Evolutionary conservation across 2,797 vertebrate species (phyloP).

Genomic region (Gorsachius magnificus): DNA sequence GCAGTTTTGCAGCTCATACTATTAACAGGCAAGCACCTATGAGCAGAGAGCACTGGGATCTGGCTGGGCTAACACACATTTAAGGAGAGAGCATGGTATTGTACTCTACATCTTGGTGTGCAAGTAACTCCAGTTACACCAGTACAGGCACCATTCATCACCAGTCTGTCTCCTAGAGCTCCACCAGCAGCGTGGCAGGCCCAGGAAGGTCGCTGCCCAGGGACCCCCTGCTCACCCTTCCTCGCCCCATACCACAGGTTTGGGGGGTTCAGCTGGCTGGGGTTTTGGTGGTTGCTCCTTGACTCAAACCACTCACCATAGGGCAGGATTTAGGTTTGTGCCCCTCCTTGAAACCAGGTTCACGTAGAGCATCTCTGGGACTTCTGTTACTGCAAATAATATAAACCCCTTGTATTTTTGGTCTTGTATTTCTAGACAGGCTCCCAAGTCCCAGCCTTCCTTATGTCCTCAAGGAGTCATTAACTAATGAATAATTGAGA

Average conservation of each 20-base stretch:
- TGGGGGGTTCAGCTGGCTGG: neutral
- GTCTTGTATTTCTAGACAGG: neutral
- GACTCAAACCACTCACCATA: neutral
- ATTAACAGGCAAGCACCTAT: rapidly evolving
- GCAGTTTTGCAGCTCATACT: neutral
- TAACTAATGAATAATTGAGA: neutral
- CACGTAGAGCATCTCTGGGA: neutral
- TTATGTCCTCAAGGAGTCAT: neutral
- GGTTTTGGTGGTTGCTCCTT: neutral
- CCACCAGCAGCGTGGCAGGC: neutral
- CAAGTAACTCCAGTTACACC: neutral
- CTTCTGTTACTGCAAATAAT: neutral
- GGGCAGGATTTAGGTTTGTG: neutral
- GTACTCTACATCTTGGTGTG: neutral
- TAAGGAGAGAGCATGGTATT: neutral
- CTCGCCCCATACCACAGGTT: neutral
- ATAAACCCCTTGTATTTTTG: neutral
- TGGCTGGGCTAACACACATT: neutral
- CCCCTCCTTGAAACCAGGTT: neutral
- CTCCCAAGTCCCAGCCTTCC: neutral
- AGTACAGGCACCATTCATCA: neutral
- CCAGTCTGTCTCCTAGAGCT: neutral
- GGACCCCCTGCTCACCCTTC: neutral
- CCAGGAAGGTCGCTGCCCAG: neutral
- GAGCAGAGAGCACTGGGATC: neutral